Base-by-base conservation (phyloP, 2,797 vertebrate genomes). In the Premnoplex brunnescens region DNA sequence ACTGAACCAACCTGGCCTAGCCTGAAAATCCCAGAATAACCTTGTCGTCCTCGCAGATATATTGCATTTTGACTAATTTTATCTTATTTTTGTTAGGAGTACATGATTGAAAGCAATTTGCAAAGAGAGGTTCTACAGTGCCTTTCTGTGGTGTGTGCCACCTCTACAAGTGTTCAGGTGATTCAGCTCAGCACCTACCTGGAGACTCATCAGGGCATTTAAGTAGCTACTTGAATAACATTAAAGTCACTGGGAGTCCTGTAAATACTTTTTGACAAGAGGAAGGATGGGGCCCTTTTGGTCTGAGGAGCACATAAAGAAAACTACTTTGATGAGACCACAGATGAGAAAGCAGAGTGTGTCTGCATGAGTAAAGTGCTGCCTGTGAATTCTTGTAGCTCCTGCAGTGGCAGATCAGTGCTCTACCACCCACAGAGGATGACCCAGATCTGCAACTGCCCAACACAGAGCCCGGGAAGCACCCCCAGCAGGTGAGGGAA, bases 351-450 rank as follows among this genome's bases (percentile, higher is more conserved):
- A 87, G 32, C 32, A 72, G 60, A 28, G 32, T 10, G 22, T 56
- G 14, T 12, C 34, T 4, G 6, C 0, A 0, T 5, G 59, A 49
- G 41, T 48, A 16, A 44, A 48, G 15, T 4, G 2, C 30, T 75
- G 52, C 26, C 67, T 72, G 3, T 8, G 34, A 41, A 12, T 44
- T 48, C n/a, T 12, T 72, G 41, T 24, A 46, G 30, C 10, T 68
- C 14, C 51, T 18, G 6, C 37, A 12, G 14, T 5, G 5, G 22
- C 43, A 36, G 16, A 23, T 75, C 30, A 26, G 19, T 4, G 7
- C 32, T 66, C 28, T 28, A 14, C 1, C 0, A 30, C 4, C 21
- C 49, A 37, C 4, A 3, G 64, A 54, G 18, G 22, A 48, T 39
- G 66, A 7, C 9, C 22, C 16, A 54, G 19, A n/a, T 28, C 32